A percentile compares a stretch with the other conserved stretches of the same genome.
Conservation (phyloP, 2,888 invertebrate species). For the Drosophila mulleri region DNA sequence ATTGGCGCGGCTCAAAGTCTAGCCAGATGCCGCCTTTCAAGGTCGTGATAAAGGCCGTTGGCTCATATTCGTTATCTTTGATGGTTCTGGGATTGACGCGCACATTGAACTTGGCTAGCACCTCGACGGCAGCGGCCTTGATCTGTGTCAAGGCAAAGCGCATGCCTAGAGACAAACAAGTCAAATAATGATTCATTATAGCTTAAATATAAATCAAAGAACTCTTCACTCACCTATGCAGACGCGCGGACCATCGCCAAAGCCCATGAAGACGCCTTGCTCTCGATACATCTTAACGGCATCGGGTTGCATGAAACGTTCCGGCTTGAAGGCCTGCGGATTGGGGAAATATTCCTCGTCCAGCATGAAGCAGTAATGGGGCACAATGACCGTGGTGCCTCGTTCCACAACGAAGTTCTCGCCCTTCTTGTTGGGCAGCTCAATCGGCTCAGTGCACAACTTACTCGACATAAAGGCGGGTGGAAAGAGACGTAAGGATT, state of each 20-base stretch:
- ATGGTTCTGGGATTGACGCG: conserved; percentile 79
- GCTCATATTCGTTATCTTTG: conserved; percentile 77
- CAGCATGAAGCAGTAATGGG: conserved; percentile 68
- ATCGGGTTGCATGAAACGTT: conserved; percentile 80
- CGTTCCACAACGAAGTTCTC: conserved; percentile 60
- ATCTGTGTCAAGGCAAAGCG: conserved; percentile 82
- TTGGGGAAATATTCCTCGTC: conserved; percentile 78
- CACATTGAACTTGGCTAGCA: conserved; percentile 82
- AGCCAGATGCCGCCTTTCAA: conserved; percentile 81
- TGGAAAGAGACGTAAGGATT: conserved; percentile 78
- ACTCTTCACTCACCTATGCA: conserved; percentile 73
- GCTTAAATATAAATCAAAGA: neutral
- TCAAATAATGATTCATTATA: neutral
- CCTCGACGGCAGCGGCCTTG: conserved; percentile 81
- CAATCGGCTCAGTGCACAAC: conserved; percentile 75
- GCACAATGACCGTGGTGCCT: conserved; percentile 70
- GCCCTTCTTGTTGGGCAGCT: conserved; percentile 73
- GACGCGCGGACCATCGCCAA: conserved; percentile 83
- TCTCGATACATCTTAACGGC: conserved; percentile 78
- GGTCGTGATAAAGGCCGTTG: conserved; percentile 59
- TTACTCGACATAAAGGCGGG: conserved; percentile 66
- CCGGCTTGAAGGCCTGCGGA: conserved; percentile 77
- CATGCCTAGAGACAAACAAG: conserved; percentile 70
- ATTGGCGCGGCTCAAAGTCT: conserved; percentile 67
- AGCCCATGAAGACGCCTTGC: conserved; percentile 76